Conservation (phyloP, 2,113 vertebrate genomes). For the Rhombomys opimus region DNA sequence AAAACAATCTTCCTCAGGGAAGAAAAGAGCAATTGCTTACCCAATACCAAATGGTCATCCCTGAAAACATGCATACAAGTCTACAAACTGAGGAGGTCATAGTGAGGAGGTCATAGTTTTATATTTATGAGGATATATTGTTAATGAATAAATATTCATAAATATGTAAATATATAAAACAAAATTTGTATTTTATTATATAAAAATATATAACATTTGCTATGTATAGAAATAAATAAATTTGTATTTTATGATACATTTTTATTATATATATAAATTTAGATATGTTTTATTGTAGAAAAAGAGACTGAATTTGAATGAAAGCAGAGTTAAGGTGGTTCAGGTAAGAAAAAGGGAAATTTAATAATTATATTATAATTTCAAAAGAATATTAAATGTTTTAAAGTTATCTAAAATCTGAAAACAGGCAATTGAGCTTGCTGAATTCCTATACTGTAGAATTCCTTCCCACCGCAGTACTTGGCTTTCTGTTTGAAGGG, state of each 20-base stretch:
- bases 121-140: not conserved
- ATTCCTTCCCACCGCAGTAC: not conserved
- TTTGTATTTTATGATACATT: not conserved
- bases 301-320: not conserved
- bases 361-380: not conserved
- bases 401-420: not conserved
- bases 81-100: too few relatives aligned
- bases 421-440: not conserved
- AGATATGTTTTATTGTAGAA: not conserved
- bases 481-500: not conserved
- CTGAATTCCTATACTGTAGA: not conserved
- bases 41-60: not conserved
- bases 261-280: not conserved
- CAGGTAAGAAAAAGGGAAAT: not conserved
- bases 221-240: not conserved
- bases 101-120: too few relatives aligned
- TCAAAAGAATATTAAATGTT: not conserved
- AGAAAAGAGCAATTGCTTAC: not conserved
- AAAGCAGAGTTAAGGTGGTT: not conserved
- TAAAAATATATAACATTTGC: too few relatives aligned
- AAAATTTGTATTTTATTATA: not conserved
- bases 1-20: not conserved
- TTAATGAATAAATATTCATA: not conserved
- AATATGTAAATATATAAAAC: not conserved
- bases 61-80: not conserved